phyloP scores from a whole-genome alignment of 2,797 vertebrate genomes.

The Pangasius mekongensis region DNA sequence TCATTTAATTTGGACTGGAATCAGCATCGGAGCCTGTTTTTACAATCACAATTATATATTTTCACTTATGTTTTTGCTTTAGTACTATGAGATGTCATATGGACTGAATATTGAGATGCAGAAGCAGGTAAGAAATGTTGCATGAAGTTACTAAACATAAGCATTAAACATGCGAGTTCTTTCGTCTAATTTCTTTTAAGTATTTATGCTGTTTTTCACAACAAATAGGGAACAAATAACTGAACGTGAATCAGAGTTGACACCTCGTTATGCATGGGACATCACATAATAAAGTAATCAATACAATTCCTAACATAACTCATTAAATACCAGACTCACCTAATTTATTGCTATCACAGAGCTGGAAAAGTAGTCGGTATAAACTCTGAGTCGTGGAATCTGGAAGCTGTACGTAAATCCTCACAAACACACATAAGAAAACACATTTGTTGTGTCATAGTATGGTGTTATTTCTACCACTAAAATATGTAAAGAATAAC shows the following conservation, averaged over 20 bases:
- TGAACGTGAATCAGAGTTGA: neutral
- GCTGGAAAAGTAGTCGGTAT: neutral
- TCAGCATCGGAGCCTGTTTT: neutral
- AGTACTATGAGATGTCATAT: slow-evolving; percentile 91
- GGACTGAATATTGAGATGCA: slow-evolving; percentile 91
- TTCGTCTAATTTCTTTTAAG: neutral
- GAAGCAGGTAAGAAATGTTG: slow-evolving; percentile 77
- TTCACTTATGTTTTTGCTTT: slow-evolving; percentile 63
- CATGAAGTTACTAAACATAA: no score
- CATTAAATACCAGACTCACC: neutral
- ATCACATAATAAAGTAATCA: neutral
- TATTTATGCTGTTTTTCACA: neutral
- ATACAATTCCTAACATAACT: neutral
- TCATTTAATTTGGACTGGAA: neutral
- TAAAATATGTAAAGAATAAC: neutral
- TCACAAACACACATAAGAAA: neutral
- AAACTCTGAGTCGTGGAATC: neutral
- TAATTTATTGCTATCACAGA: no score
- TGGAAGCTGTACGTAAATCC: neutral
- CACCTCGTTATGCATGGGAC: neutral
- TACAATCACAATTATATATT: neutral
- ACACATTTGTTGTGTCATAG: no score
- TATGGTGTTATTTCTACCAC: neutral
- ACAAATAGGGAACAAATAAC: neutral
- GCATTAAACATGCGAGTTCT: neutral